Base-by-base conservation (phyloP, 35 echinoderm and acorn worm genomes). In the Ophiothrix spiculata region DNA sequence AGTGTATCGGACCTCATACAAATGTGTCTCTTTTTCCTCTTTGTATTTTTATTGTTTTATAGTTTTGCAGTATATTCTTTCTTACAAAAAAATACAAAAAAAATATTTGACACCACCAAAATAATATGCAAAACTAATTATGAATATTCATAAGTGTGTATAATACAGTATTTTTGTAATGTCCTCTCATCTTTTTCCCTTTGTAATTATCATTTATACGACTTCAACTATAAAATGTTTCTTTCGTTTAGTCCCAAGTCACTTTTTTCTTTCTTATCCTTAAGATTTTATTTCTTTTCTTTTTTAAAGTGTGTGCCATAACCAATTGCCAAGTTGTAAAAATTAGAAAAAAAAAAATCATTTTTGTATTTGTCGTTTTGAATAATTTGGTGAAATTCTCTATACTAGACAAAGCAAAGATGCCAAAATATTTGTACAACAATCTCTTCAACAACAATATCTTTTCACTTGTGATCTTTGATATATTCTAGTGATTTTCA, bases 151-250 rank as follows among this genome's bases (percentile, higher is more conserved):
- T 69, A 69, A 25, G 60, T 69, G 60, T 69, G 60, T 69, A 69
- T 69, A 25, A 69, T 69, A 69, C 60, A 69, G 60, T 69, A 69
- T 69, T 69, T 69, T 69, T 69, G 60, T 69, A 69, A 69, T 69
- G 2, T 25, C 60, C 60, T 69, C 25, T 2, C 29, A 25, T 69
- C 25, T 69, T 69, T 69, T 69, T 25, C 29, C 29, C 60, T 69
- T 10, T 69, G 17, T 69, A 6, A 4, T 25, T 69, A 28, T 69
- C 60, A 69, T 69, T 69, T 69, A 69, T 69, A 69, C n/a, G n/a
- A 69, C 60, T 2, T 69, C 17, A 25, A 15, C 17, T 12, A 69
- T 28, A 69, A 69, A 69, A 69, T 69, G 60, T 69, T 69, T 69
- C 23, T 25, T 69, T n/a, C 23, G n/a, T n/a, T n/a, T n/a, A n/a